Evolutionary conservation across 2,888 invertebrate species (phyloP).

Genomic region (Teleiodes luculella): DNA sequence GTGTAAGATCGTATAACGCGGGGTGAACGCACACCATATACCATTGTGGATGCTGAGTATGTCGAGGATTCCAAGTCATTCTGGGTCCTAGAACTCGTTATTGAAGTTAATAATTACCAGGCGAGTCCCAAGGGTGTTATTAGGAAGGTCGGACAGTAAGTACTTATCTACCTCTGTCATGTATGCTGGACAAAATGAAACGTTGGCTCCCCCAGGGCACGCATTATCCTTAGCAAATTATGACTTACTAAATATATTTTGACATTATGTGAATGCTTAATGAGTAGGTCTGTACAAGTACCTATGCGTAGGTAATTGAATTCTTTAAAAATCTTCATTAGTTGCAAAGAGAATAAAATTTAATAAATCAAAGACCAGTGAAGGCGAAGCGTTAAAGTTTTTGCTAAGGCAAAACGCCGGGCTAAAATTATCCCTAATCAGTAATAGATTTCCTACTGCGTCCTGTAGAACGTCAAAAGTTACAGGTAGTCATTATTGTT

Average conservation of each 20-base stretch:
- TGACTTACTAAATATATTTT: conserved; percentile 2
- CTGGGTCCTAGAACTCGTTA: conserved; percentile 27
- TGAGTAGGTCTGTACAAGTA: background rate
- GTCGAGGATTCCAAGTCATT: conserved; percentile 13
- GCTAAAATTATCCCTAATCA: conserved; percentile 6
- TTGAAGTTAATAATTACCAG: conserved; percentile 27
- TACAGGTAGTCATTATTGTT: conserved; percentile 8
- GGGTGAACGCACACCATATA: conserved; percentile 3
- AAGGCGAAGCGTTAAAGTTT: background rate
- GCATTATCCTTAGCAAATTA: conserved; percentile 6
- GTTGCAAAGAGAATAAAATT: background rate
- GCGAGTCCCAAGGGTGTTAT: conserved; percentile 31
- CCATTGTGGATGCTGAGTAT: conserved; percentile 2
- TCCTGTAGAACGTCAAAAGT: conserved; percentile 8
- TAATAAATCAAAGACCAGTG: background rate
- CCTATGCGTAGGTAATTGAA: background rate
- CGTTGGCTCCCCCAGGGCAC: background rate
- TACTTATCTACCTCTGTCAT: conserved; percentile 25
- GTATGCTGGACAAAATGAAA: background rate
- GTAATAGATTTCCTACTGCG: conserved; percentile 6
- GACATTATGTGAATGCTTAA: conserved; percentile 5
- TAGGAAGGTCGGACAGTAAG: conserved; percentile 31
- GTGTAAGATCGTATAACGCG: conserved; percentile 26
- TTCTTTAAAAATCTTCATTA: background rate
- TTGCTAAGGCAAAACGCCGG: background rate